These are phyloP conservation scores for Ennomos quercinarius DNA, from an alignment of 2,888 invertebrate genomes.

Conservation along the genomic window DNA sequence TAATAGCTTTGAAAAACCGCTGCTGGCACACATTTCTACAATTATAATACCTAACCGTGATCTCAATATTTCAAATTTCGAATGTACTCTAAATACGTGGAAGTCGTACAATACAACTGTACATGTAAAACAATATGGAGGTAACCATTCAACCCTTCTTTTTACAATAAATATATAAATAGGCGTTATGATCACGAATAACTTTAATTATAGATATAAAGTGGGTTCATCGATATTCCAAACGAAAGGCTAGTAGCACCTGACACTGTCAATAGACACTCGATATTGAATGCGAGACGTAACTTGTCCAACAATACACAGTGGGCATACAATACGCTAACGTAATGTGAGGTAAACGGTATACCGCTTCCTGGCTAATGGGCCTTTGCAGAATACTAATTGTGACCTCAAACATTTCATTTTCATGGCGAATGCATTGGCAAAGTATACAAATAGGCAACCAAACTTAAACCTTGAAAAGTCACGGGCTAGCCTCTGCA, in stretches of 20 bases:
- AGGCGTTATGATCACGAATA: background rate
- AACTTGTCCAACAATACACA: slow-evolving; percentile 66
- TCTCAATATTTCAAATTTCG: too few relatives aligned
- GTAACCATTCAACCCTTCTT: too few relatives aligned
- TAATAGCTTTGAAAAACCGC: too few relatives aligned
- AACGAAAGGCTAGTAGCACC: slow-evolving; percentile 39
- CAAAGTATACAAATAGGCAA: slow-evolving; percentile 20
- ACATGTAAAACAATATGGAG: too few relatives aligned
- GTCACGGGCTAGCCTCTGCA: slow-evolving; percentile 23
- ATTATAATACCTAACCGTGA: too few relatives aligned
- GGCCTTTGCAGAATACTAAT: slow-evolving; percentile 67
- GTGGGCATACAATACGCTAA: slow-evolving; percentile 68
- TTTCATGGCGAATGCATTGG: slow-evolving; percentile 40
- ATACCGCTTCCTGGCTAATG: slow-evolving; percentile 65
- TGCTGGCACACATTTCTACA: too few relatives aligned
- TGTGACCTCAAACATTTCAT: slow-evolving; percentile 52
- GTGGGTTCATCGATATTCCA: slow-evolving; percentile 30
- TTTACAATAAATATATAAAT: too few relatives aligned
- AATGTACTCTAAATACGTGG: too few relatives aligned
- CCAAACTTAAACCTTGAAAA: slow-evolving; percentile 32
- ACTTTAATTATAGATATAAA: background rate
- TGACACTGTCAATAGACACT: slow-evolving; percentile 46
- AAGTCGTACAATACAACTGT: too few relatives aligned
- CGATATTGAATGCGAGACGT: slow-evolving; percentile 65
- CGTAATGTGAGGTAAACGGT: slow-evolving; percentile 76